phyloP scores from a whole-genome alignment of 2,888 invertebrate species.

The Cryptus armator region DNA sequence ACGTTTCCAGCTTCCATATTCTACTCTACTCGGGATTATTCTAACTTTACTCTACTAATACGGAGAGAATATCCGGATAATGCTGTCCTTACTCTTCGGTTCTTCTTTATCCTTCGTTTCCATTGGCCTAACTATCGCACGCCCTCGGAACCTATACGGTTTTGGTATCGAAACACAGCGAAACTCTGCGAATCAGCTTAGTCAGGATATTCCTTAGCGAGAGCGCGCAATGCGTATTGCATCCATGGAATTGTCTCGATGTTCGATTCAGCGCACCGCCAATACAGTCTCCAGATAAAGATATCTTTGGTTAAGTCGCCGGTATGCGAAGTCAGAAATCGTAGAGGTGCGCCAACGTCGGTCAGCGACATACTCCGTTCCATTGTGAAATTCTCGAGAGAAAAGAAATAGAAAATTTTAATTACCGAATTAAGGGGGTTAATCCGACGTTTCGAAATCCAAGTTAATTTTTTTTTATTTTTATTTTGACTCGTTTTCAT shows the following conservation, averaged over 20 bases:
- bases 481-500: too few relatives aligned
- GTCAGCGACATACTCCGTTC: too few relatives aligned
- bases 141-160: constrained; percentile 20
- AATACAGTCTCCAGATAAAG: constrained; percentile 50
- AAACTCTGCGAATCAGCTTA: background rate
- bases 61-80: constrained; percentile 20
- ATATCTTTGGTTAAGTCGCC: constrained; percentile 36
- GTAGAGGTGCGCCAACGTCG: too few relatives aligned
- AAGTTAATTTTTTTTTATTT: too few relatives aligned
- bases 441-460: too few relatives aligned
- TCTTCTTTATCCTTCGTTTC: constrained; percentile 36
- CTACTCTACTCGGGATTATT: constrained; percentile 37
- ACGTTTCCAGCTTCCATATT: constrained; percentile 14
- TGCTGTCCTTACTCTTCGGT: constrained; percentile 20
- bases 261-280: constrained; percentile 38
- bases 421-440: too few relatives aligned
- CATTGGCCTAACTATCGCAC: background rate
- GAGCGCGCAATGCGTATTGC: constrained; percentile 22
- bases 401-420: too few relatives aligned
- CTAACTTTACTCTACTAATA: background rate
- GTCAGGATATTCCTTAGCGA: constrained; percentile 29
- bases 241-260: constrained; percentile 14
- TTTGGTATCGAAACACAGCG: constrained; percentile 56
- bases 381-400: background rate
- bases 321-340: constrained; percentile 1